Evolutionary conservation across 2,888 invertebrate species (phyloP), one percentile per base, ranked within the genome.

Genomic region (Nipponacmea schrenckii): DNA sequence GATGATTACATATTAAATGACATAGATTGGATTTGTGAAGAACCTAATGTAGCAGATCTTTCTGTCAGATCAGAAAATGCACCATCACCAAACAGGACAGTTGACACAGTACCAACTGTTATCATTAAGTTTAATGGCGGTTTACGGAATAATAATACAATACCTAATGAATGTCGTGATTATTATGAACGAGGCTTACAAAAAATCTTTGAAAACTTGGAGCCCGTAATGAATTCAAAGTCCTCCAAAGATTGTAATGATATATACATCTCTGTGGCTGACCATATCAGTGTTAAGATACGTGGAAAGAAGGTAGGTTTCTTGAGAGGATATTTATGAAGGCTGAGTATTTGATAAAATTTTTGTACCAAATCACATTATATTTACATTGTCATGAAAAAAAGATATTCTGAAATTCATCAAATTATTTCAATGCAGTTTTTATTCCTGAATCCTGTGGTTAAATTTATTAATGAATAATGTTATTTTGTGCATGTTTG

Each of bases 41-140:
- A 39, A 8, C 39, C 39, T 39, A 39, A 5, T 39, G 39, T 7
- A 39, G 39, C 39, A 39, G 7, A 39, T 39, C 39, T 10, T 1
- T 39, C 39, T 39, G 44, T 67, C 24, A 67, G 67, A 67, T 71
- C 31, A n/a, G 69, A 17, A 31, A 20, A 56, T 20, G 24, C 68
- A 27, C 7, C 31, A 12, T 17, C 24, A 64, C n/a, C 26, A 17
- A 70, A 48, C 8, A 14, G n/a, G 1, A 69, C 69, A 5, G 72
- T 74, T 31, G 24, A 64, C 20, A 72, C 68, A 62, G 63, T 77
- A 48, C 78, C 78, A 31, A 66, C 72, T n/a, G 64, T 72, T 67
- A 62, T 64, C 8, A n/a, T 76, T 64, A 70, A 48, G 24, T 76
- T 78, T 67, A 48, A 46, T n/a, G 78, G 72, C 15, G 64, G 63